phyloP scores from a whole-genome alignment of 2,888 invertebrate genomes.

The Blera fallax region DNA sequence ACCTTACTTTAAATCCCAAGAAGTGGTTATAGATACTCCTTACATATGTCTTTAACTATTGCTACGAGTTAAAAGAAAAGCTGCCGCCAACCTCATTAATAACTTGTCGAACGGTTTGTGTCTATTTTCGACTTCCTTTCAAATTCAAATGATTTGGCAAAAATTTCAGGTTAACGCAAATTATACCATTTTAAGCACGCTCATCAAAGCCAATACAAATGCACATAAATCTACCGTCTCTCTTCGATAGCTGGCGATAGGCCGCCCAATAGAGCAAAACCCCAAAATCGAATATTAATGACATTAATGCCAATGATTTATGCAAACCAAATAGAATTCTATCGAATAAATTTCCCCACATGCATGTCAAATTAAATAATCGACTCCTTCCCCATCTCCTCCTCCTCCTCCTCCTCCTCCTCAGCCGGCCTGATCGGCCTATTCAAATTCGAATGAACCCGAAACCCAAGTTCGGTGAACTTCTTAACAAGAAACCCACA shows the following conservation, averaged over 20 bases:
- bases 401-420: neutral
- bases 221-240: slow-evolving; percentile 49
- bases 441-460: neutral
- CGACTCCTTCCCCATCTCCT: neutral
- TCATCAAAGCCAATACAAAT: slow-evolving; percentile 52
- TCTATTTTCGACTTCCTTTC: neutral
- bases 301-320: slow-evolving; percentile 57
- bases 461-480: neutral
- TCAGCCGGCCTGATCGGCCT: neutral
- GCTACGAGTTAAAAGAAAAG: neutral
- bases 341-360: slow-evolving; percentile 49
- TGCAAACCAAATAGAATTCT: slow-evolving; percentile 50
- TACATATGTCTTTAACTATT: no score
- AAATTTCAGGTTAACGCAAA: neutral
- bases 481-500: neutral
- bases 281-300: slow-evolving; percentile 53
- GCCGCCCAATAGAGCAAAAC: neutral
- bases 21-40: no score
- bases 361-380: slow-evolving; percentile 24
- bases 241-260: neutral
- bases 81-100: neutral
- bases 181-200: slow-evolving; percentile 9
- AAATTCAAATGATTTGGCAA: slow-evolving; percentile 4
- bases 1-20: no score
- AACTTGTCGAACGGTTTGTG: neutral